Evolutionary conservation across 2,888 invertebrate genomes (phyloP), one percentile per base, ranked within the genome.

Genomic region (Aspidiotus rigidus): DNA sequence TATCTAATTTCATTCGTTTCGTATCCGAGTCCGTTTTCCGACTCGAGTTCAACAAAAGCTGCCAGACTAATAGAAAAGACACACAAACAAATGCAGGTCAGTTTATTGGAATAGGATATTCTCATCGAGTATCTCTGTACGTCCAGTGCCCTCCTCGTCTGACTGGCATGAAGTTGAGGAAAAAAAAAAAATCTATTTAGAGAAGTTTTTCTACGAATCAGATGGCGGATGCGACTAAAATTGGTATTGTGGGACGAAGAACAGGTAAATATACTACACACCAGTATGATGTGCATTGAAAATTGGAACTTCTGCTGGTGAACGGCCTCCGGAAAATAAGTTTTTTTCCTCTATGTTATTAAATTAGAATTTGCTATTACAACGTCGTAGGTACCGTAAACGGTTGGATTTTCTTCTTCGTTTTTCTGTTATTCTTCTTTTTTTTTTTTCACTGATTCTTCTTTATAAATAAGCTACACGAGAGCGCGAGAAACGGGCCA

Each of bases 101-200:
- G 63, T 63, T 63, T 63, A 63, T 63, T 63, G 63, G 53, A 63
- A 63, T 63, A 63, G 63, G 63, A 63, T 63, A 53, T 63, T 63
- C 63, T 63, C 63, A 53, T 63, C 63, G 63, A 63, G 53, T 53
- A 63, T 49, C 28, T 28, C 2, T 28, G 28, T 28, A 28, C 28
- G 28, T 28, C 28, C 2, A 28, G 28, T 28, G 28, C 28, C 28
- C 5, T 28, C 28, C 28, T 5, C 28, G 5, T 28, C 28, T 28
- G 28, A 28, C 49, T 63, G 49, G 63, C 28, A 63, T 63, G 53
- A 63, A 53, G 63, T 63, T 63, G 53, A 28, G 28, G 28, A 5
- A 28, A 28, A 28, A 5, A 28, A 28, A 28, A 63, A 63, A 63
- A 53, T 63, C 63, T 63, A 63, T 63, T 63, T 53, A 63, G 53